A percentile compares a stretch with the other conserved stretches of the same genome.
Evolutionary conservation across 2,888 invertebrate genomes (phyloP).

Genomic region (Hartigia nigra): DNA sequence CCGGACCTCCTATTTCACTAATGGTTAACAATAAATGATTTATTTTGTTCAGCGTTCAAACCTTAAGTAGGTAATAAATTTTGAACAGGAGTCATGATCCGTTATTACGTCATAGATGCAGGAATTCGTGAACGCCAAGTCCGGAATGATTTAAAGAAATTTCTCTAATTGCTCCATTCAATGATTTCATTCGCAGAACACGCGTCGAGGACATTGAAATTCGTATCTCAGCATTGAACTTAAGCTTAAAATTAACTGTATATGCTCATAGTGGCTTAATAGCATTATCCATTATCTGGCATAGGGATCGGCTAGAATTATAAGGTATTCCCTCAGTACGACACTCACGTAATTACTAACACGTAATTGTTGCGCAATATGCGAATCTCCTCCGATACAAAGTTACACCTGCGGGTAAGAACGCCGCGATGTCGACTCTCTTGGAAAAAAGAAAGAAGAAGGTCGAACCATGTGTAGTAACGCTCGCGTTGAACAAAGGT

Average conservation of each 20-base stretch:
- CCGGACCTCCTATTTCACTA: not conserved
- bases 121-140: not conserved
- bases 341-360: not conserved
- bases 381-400: conserved; percentile 7
- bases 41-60: not conserved
- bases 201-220: not conserved
- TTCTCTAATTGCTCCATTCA: not conserved
- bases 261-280: not conserved
- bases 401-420: conserved; percentile 27
- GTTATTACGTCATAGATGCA: not conserved
- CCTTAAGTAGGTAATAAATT: not conserved
- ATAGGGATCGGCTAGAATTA: not conserved
- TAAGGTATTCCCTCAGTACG: not conserved
- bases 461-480: conserved; percentile 44
- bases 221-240: not conserved
- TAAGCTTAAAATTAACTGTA: not conserved
- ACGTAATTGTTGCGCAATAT: not conserved
- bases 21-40: conserved; percentile 1
- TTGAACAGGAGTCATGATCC: not conserved
- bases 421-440: not conserved
- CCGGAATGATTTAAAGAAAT: not conserved
- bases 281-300: not conserved
- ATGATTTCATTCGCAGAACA: not conserved
- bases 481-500: conserved; percentile 29
- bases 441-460: conserved; percentile 30